A percentile compares a stretch with the other conserved stretches of the same genome.
These are phyloP conservation scores for Macropus fuliginosus DNA, from an alignment of 2,797 vertebrate species.

Conservation along the genomic window DNA sequence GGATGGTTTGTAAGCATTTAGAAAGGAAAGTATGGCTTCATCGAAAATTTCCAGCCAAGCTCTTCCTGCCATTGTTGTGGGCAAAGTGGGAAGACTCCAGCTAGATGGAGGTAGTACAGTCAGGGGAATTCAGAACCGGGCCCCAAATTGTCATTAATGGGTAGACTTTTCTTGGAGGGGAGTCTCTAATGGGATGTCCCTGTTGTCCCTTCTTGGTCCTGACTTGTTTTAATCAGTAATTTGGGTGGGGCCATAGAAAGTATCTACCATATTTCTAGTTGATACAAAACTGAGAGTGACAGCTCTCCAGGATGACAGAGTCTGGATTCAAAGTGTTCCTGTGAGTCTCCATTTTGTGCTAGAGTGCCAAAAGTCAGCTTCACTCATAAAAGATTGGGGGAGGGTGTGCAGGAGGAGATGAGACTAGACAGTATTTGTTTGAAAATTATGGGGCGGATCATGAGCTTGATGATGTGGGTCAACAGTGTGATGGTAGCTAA, in stretches of 20 bases:
- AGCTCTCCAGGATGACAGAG: neutral
- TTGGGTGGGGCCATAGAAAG: neutral
- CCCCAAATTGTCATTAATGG: neutral
- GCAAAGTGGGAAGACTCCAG: neutral
- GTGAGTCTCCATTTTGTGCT: neutral
- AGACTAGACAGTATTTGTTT: neutral
- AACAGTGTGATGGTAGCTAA: neutral
- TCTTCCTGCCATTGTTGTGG: neutral
- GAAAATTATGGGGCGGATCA: neutral
- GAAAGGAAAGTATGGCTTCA: neutral
- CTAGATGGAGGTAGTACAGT: neutral
- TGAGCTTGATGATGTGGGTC: neutral
- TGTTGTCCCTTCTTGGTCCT: neutral
- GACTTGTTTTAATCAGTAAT: neutral
- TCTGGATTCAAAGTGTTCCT: neutral
- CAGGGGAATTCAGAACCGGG: neutral
- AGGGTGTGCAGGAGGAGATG: neutral
- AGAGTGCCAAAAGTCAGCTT: neutral
- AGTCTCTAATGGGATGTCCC: neutral
- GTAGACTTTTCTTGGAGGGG: neutral
- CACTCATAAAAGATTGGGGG: neutral
- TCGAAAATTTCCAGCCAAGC: neutral
- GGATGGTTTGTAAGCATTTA: neutral
- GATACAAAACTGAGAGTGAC: neutral
- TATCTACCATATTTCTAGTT: neutral